Evolutionary conservation across 1,140 invertebrate genomes (phyloP), one percentile per base, ranked within the genome.

Genomic region (Drosophila truncata): DNA sequence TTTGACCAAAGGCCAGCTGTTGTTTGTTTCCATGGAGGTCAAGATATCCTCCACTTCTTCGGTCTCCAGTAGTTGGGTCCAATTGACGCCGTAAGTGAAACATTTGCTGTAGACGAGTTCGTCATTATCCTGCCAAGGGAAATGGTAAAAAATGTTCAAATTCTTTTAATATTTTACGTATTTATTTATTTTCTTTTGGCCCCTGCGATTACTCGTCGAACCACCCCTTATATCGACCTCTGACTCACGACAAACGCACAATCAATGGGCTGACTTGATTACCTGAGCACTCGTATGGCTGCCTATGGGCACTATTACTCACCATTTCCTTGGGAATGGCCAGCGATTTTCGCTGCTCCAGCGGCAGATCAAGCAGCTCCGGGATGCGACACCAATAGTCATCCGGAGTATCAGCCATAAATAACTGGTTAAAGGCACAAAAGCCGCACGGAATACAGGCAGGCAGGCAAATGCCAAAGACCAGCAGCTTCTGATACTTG

Each of bases 381-480:
- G 96, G 96, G 6, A 97, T 94, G 50, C 93, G 94, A 83, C 97
- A 98, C 96, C 96, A 97, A 93, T 97, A 96, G 35, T 95, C 92
- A 41, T 92, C 94, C 0, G 97, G 97, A 23, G 95, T 95, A 78
- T 97, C 96, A 0, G 96, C 95, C 96, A 97, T 97, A 92, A 98
- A 98, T 3, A 97, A 94, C 91, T 98, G 97, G 93, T 97, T 98
- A 92, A 98, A 98, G 2, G 97, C 97, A 91, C 97, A 97, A 92
- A 98, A 98, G 2, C 97, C 97, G 86, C 97, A 98, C 0, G 97
- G 97, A 61, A 98, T 94, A 79, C 97, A 98, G 5, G 97, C 97
- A 13, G 97, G 97, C 29, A 98, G 93, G 82, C 97, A 97, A 16
- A 98, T 96, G 20, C 97, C 94, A 96, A 97, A 98, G 23, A 98